Conservation (phyloP, 2,888 invertebrate species). For the Eupeodes latifasciatus region DNA sequence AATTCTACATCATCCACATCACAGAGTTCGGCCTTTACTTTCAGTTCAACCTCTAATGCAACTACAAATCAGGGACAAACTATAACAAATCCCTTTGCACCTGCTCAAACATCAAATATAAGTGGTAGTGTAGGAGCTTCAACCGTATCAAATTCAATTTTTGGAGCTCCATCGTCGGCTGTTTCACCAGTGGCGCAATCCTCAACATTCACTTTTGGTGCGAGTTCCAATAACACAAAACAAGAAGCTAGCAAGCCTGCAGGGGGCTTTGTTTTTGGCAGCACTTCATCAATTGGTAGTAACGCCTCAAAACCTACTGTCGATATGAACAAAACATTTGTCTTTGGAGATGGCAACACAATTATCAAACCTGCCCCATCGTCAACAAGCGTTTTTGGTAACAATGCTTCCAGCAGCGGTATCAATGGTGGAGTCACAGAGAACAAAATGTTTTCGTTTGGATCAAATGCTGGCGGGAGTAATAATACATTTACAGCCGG, state of each 20-base stretch:
- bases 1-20: conserved; percentile 73
- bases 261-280: conserved; percentile 67
- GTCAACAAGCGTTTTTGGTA: conserved; percentile 50
- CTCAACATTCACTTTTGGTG: conserved; percentile 51
- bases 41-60: conserved; percentile 42
- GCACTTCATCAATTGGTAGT: conserved; percentile 67
- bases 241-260: conserved; percentile 43
- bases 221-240: conserved; percentile 33
- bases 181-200: conserved; percentile 55
- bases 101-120: conserved; percentile 1
- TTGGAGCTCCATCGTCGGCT: conserved; percentile 53
- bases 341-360: conserved; percentile 63
- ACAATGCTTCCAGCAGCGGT: conserved; percentile 3
- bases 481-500: conserved; percentile 48
- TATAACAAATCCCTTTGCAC: conserved; percentile 44
- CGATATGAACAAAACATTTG: conserved; percentile 67
- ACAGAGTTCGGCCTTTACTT: conserved; percentile 53
- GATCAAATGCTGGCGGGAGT: conserved; percentile 23
- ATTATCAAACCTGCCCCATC: conserved; percentile 44
- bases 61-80: conserved; percentile 31
- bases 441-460: conserved; percentile 60
- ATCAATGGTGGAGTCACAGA: conserved; percentile 25
- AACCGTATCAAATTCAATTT: conserved; percentile 32
- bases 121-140: background rate
- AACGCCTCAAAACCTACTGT: conserved; percentile 64